Conservation (phyloP, 1,140 invertebrate genomes). For the Meloidogyne chitwoodi region DNA sequence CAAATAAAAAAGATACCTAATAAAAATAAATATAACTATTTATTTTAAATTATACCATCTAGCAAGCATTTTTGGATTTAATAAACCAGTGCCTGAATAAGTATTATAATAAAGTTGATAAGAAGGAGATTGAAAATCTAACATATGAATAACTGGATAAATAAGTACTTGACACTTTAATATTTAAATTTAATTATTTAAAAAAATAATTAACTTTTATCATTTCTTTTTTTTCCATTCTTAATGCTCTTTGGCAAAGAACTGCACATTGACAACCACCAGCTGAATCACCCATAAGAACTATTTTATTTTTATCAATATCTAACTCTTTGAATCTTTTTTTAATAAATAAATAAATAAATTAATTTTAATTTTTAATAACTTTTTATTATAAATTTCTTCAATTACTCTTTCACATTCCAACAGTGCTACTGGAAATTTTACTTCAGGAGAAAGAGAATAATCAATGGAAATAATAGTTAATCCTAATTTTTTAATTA, state of each 20-base stretch:
- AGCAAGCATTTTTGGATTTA: slow-evolving; percentile 40
- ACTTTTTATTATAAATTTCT: slow-evolving; percentile 45
- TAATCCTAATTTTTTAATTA: slow-evolving; percentile 37
- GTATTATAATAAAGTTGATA: slow-evolving; percentile 43
- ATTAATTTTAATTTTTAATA: background rate
- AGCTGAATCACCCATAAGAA: slow-evolving; percentile 45
- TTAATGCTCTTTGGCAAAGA: slow-evolving; percentile 34
- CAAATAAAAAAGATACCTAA: slow-evolving; percentile 38
- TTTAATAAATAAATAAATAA: background rate
- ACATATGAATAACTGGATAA: slow-evolving; percentile 47
- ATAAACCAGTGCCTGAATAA: slow-evolving; percentile 39
- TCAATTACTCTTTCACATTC: slow-evolving; percentile 50
- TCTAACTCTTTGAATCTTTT: slow-evolving; percentile 16
- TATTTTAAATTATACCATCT: slow-evolving; percentile 37
- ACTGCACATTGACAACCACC: slow-evolving; percentile 45
- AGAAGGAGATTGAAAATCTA: slow-evolving; percentile 42
- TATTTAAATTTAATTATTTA: slow-evolving; percentile 3
- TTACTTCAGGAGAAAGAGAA: slow-evolving; percentile 51
- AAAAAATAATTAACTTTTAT: background rate
- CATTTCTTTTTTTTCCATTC: background rate
- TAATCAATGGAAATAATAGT: slow-evolving; percentile 54
- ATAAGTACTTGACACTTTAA: slow-evolving; percentile 44
- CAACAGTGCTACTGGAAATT: slow-evolving; percentile 50
- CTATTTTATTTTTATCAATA: slow-evolving; percentile 41
- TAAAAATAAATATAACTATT: background rate